Evolutionary conservation across 2,113 vertebrate genomes (phyloP).

Genomic region (Benthochromis sp.): DNA sequence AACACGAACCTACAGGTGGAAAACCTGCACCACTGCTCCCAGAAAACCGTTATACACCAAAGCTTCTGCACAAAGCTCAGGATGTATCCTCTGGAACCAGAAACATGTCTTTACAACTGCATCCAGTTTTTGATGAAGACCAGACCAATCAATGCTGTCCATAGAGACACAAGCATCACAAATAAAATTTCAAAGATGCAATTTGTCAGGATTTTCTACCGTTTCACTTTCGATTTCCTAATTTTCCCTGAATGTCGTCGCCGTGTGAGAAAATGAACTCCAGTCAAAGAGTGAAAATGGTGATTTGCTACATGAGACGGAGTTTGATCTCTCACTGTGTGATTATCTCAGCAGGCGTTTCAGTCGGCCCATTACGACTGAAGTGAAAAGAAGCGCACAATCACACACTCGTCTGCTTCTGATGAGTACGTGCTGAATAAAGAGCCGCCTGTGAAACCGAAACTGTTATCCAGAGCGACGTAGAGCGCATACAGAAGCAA

Average conservation of each 20-base stretch:
- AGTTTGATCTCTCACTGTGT: neutral
- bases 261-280: neutral
- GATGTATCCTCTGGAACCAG: neutral
- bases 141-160: accelerated
- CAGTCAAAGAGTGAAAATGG: neutral
- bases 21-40: accelerated
- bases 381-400: neutral
- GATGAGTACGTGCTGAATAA: neutral
- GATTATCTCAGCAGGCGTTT: neutral
- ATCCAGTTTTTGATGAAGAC: neutral
- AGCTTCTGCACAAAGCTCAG: neutral
- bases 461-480: neutral
- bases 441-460: neutral
- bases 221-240: neutral
- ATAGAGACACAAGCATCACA: neutral
- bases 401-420: neutral
- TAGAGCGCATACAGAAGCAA: neutral
- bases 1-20: accelerated
- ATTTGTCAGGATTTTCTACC: neutral
- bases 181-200: neutral
- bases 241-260: neutral
- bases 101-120: neutral
- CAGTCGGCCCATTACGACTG: neutral
- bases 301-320: neutral
- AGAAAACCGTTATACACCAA: neutral